phyloP scores from a whole-genome alignment of 1,140 invertebrate genomes.

The Hypothenemus hampei region DNA sequence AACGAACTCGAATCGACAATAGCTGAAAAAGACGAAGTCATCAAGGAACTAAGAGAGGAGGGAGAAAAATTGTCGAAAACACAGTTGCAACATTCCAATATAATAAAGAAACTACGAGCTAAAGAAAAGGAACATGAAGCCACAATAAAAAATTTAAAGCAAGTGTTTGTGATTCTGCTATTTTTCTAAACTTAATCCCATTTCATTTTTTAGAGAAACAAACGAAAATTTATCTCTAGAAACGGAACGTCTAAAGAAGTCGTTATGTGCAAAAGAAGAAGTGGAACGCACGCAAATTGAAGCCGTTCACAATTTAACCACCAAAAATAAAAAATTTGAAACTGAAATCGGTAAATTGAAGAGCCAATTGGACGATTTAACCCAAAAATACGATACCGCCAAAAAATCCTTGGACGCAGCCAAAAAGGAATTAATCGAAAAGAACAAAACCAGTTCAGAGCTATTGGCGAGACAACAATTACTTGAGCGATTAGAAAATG shows the following conservation, averaged over 20 bases:
- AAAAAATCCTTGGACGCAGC: slow-evolving; percentile 70
- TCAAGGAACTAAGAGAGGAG: slow-evolving; percentile 82
- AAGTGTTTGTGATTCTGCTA: slow-evolving; percentile 29
- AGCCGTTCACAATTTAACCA: slow-evolving; percentile 74
- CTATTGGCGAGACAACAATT: slow-evolving; percentile 55
- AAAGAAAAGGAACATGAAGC: slow-evolving; percentile 90
- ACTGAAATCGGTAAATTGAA: slow-evolving; percentile 58
- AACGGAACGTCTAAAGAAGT: slow-evolving; percentile 76
- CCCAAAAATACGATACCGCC: slow-evolving; percentile 60
- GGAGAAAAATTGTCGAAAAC: slow-evolving; percentile 94
- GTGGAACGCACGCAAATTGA: slow-evolving; percentile 89
- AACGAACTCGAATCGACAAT: slow-evolving; percentile 62
- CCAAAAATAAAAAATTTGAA: slow-evolving; percentile 67
- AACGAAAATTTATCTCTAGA: slow-evolving; percentile 74
- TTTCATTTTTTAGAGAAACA: slow-evolving; percentile 60
- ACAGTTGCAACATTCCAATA: slow-evolving; percentile 84
- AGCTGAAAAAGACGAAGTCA: slow-evolving; percentile 75
- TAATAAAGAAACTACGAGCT: slow-evolving; percentile 86
- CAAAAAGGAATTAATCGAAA: slow-evolving; percentile 67
- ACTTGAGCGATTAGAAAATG: slow-evolving; percentile 51
- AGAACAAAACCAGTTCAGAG: slow-evolving; percentile 54
- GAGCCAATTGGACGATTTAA: slow-evolving; percentile 63
- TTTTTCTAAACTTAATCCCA: neutral
- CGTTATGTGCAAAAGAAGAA: slow-evolving; percentile 84
- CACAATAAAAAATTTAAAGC: slow-evolving; percentile 76